These are phyloP conservation scores for Caerostris darwini DNA, from an alignment of 1,140 invertebrate species.

Conservation along the genomic window DNA sequence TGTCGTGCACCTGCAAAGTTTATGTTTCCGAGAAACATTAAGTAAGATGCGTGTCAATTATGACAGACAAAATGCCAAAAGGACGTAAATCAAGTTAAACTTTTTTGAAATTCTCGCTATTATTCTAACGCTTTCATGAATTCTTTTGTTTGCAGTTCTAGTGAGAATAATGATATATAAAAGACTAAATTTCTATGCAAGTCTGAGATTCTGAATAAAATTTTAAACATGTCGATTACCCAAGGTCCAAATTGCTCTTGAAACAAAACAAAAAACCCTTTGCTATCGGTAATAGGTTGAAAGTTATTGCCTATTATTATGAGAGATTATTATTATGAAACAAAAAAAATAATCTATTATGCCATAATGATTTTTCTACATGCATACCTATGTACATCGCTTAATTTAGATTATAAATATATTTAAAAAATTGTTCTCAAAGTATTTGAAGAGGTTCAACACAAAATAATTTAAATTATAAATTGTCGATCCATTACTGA, in stretches of 20 bases:
- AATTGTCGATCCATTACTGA: too few relatives aligned
- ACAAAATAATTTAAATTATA: too few relatives aligned
- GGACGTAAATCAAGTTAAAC: not conserved
- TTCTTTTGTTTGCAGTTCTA: slow-evolving; percentile 19
- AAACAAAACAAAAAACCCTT: too few relatives aligned
- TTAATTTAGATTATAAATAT: too few relatives aligned
- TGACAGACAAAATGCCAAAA: not conserved
- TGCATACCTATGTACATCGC: too few relatives aligned
- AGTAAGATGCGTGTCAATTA: slow-evolving; percentile 24
- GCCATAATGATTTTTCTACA: too few relatives aligned
- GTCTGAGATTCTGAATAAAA: not conserved
- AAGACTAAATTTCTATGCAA: not conserved
- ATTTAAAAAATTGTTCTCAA: too few relatives aligned
- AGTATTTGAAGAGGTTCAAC: too few relatives aligned
- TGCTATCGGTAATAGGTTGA: too few relatives aligned
- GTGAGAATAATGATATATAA: not conserved
- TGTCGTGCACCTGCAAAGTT: not conserved
- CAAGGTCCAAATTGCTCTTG: not conserved
- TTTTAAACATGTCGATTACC: not conserved
- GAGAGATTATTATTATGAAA: too few relatives aligned
- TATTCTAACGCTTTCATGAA: slow-evolving; percentile 12
- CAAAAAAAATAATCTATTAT: too few relatives aligned
- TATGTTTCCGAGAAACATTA: slow-evolving; percentile 13
- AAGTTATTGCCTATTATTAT: too few relatives aligned
- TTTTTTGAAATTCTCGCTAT: not conserved